Conservation (phyloP, 2,113 vertebrate species). For the Myiozetetes cayanensis region DNA sequence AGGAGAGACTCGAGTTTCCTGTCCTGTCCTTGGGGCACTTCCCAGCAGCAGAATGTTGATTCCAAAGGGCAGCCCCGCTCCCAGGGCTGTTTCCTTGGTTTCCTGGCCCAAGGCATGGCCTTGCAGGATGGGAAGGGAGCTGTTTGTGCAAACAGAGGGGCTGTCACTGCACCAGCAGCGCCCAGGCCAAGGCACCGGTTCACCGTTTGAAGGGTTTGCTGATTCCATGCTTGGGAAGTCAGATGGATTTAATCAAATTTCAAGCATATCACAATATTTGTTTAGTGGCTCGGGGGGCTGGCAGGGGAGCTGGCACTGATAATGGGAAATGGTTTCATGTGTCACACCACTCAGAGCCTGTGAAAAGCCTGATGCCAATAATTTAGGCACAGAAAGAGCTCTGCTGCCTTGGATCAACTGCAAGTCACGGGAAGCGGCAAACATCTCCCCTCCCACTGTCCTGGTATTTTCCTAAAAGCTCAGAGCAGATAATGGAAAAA, state of each 20-base stretch:
- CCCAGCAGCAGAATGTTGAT: background rate
- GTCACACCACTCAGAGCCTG: slow-evolving; percentile 37
- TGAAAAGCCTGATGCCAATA: slow-evolving; percentile 48
- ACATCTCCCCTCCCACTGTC: background rate
- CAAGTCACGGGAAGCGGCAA: background rate
- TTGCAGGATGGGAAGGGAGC: background rate
- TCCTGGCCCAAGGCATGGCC: slow-evolving; percentile 9
- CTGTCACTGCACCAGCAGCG: slow-evolving; percentile 21
- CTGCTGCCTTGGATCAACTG: slow-evolving; percentile 17
- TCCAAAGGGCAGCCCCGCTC: background rate
- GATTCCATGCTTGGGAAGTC: slow-evolving; percentile 60
- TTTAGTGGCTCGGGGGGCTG: slow-evolving; percentile 48
- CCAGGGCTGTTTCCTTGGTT: slow-evolving; percentile 12
- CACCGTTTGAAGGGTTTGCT: slow-evolving; percentile 9
- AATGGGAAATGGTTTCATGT: slow-evolving; percentile 54
- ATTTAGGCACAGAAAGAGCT: slow-evolving; percentile 27
- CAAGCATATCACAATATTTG: slow-evolving; percentile 62
- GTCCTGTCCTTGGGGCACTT: background rate
- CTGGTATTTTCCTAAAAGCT: slow-evolving; percentile 14
- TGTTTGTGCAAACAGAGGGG: slow-evolving; percentile 12
- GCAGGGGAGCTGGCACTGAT: slow-evolving; percentile 34
- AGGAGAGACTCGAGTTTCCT: background rate
- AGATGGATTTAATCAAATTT: slow-evolving; percentile 70
- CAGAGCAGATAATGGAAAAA: background rate
- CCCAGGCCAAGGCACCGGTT: background rate